A percentile compares a stretch with the other conserved stretches of the same genome.
Evolutionary conservation across 1,140 invertebrate species (phyloP).

Genomic region (Drosophila orosa): DNA sequence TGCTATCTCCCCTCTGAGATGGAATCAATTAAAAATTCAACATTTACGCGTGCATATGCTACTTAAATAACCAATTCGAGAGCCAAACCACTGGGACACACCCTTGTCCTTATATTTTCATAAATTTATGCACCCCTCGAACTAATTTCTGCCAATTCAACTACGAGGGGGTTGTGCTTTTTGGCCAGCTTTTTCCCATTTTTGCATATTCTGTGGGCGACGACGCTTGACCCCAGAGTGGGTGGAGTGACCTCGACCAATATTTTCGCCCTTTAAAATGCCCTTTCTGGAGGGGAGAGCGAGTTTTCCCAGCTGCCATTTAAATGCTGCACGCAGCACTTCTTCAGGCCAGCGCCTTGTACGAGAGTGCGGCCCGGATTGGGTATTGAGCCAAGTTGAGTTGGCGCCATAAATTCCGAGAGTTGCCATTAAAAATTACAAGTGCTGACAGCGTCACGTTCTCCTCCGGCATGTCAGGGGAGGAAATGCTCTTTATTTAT

Average conservation of each 20-base stretch:
- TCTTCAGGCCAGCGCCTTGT: slow-evolving; percentile 11
- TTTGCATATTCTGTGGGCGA: slow-evolving; percentile 41
- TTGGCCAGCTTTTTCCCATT: slow-evolving; percentile 16
- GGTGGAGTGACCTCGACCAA: slow-evolving; percentile 39
- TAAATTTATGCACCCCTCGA: slow-evolving; percentile 79
- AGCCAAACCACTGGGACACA: slow-evolving; percentile 16
- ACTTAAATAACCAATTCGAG: slow-evolving; percentile 49
- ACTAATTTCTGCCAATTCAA: slow-evolving; percentile 65
- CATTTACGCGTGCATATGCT: slow-evolving; percentile 60
- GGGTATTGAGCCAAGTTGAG: slow-evolving; percentile 38
- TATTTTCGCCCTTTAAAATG: slow-evolving; percentile 61
- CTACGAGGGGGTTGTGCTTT: slow-evolving; percentile 12
- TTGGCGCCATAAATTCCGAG: slow-evolving; percentile 64
- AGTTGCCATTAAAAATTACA: slow-evolving; percentile 77
- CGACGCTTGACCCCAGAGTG: slow-evolving; percentile 25
- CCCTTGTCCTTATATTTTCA: slow-evolving; percentile 49
- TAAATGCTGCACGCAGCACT: slow-evolving; percentile 48
- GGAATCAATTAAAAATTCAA: slow-evolving; percentile 71
- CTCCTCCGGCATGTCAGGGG: slow-evolving; percentile 12
- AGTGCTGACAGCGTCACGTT: slow-evolving; percentile 72
- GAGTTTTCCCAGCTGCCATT: slow-evolving; percentile 48
- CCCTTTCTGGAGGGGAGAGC: neutral
- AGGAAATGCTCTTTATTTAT: slow-evolving; percentile 46
- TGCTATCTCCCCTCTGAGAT: slow-evolving; percentile 16
- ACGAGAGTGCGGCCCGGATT: neutral